phyloP scores from a whole-genome alignment of 23 tunicate genomes.

The Halocynthia roretzi region DNA sequence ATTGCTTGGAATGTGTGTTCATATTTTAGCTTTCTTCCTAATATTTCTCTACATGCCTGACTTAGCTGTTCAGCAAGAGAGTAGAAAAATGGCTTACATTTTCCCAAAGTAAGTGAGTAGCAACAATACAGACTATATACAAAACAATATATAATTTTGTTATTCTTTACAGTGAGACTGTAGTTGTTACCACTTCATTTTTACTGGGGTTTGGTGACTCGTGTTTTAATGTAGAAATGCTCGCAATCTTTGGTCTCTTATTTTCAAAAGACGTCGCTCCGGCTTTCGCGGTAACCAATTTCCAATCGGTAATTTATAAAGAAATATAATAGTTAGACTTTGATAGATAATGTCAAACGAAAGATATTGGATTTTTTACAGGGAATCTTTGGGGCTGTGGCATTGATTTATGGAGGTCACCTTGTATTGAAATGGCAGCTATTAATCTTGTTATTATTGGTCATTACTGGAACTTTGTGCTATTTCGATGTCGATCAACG shows the following conservation, averaged over 20 bases:
- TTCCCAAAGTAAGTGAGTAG: constrained; percentile 31
- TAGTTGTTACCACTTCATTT: constrained; percentile 71
- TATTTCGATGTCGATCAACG: constrained; percentile 48
- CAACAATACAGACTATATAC: too few species aligned
- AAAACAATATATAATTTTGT: neutral
- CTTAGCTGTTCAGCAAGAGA: constrained; percentile 57
- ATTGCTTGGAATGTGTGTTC: constrained; percentile 52
- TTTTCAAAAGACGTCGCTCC: constrained; percentile 90
- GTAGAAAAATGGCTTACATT: constrained; percentile 27
- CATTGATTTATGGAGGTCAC: constrained; percentile 80
- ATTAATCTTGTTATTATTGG: constrained; percentile 56
- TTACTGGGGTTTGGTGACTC: constrained; percentile 94
- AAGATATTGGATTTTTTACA: constrained; percentile 10
- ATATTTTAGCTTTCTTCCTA: constrained; percentile 50
- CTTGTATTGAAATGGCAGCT: constrained; percentile 72
- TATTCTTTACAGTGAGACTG: constrained; percentile 22
- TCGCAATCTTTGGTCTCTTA: constrained; percentile 63
- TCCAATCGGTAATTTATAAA: constrained; percentile 45
- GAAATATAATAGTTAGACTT: too few species aligned
- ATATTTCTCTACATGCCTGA: constrained; percentile 90
- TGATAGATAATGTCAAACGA: too few species aligned
- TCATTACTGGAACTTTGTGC: constrained; percentile 35
- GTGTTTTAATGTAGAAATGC: constrained; percentile 85
- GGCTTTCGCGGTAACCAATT: constrained; percentile 93
- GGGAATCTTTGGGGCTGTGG: constrained; percentile 76